phyloP scores from a whole-genome alignment of 2,888 invertebrate species.

The Folsomia manolachei region DNA sequence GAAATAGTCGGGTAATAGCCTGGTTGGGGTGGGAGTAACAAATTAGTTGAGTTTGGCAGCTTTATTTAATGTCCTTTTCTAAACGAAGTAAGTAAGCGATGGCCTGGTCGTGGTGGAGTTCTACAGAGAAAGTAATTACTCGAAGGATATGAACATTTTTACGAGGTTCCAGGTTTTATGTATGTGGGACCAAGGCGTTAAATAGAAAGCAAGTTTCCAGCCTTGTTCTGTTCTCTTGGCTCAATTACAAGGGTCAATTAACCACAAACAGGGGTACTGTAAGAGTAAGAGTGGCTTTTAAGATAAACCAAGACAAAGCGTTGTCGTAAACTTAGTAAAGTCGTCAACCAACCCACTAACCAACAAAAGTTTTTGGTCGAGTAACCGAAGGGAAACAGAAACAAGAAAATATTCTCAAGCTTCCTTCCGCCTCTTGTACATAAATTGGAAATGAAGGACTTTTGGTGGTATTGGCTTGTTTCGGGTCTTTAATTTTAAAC shows the following conservation, averaged over 20 bases:
- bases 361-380: too few species aligned
- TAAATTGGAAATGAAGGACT: too few species aligned
- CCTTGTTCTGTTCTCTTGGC: slow-evolving; percentile 31
- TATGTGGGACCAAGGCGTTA: slow-evolving; percentile 49
- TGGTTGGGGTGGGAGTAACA: background rate
- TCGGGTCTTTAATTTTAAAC: too few species aligned
- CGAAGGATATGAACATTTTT: slow-evolving; percentile 41
- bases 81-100: background rate
- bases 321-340: background rate
- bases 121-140: slow-evolving; percentile 44
- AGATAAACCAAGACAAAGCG: background rate
- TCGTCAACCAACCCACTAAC: background rate
- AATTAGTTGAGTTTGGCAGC: slow-evolving; percentile 1
- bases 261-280: slow-evolving; percentile 35
- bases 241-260: slow-evolving; percentile 50
- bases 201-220: slow-evolving; percentile 34
- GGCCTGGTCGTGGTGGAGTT: background rate
- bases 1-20: background rate
- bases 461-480: too few species aligned
- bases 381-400: too few species aligned
- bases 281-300: background rate
- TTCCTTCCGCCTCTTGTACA: too few species aligned
- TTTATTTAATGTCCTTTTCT: background rate
- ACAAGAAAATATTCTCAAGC: too few species aligned
- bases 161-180: slow-evolving; percentile 43